Evolutionary conservation across 2,113 vertebrate genomes (phyloP).

Genomic region (Lepisosteus osseus): DNA sequence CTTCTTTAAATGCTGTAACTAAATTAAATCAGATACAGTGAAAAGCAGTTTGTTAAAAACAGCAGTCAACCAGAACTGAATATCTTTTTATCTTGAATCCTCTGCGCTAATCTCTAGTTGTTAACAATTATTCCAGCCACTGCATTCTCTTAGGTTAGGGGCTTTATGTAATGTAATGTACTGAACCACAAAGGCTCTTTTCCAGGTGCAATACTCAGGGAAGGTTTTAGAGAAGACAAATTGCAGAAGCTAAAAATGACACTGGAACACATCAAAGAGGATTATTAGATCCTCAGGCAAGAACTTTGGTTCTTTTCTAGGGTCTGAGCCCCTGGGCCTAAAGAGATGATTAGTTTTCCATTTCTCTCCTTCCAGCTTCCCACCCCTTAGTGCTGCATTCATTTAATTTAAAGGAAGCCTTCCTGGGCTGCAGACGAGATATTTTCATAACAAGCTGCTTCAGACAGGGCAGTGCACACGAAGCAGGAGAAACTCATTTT

Average conservation of each 20-base stretch:
- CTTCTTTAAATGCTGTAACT: no score
- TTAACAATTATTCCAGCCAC: no score
- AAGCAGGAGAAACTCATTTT: no score
- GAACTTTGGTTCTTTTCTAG: conserved; percentile 24
- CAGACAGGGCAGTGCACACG: no score
- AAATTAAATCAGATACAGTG: no score
- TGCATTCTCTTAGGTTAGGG: no score
- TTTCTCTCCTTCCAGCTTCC: conserved; percentile 13
- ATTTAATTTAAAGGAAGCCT: background rate
- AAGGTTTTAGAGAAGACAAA: conserved; percentile 33
- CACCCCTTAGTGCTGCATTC: background rate
- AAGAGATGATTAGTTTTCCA: conserved; percentile 33
- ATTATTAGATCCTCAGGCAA: conserved; percentile 40
- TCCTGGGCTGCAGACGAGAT: no score
- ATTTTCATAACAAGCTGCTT: no score
- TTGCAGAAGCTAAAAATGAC: conserved; percentile 40
- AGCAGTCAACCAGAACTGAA: no score
- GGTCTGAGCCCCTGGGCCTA: conserved; percentile 28
- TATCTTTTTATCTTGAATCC: no score
- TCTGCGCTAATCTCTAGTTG: no score
- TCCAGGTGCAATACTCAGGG: conserved; percentile 35
- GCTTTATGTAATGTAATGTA: conserved; percentile 30
- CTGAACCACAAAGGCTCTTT: conserved; percentile 9
- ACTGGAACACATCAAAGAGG: conserved; percentile 49
- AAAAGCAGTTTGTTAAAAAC: no score